A percentile compares a stretch with the other conserved stretches of the same genome.
Conservation (phyloP, 1,140 invertebrate genomes). For the Rhysida immarginata region DNA sequence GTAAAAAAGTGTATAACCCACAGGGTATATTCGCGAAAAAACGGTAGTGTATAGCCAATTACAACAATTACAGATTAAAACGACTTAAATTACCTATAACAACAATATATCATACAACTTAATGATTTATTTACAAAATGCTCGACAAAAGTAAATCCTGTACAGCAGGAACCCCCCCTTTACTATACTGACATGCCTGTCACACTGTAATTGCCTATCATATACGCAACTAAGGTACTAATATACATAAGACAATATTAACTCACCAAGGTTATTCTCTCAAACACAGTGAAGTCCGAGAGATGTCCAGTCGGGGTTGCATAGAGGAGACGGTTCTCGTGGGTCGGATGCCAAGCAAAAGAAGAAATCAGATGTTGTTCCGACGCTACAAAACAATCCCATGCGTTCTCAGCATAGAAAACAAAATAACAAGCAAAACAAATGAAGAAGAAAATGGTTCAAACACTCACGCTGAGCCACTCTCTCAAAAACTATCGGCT, state of each 20-base stretch:
- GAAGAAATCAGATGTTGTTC: constrained; percentile 37
- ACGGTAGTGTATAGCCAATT: too few species aligned
- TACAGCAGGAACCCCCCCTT: too few species aligned
- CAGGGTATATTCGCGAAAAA: too few species aligned
- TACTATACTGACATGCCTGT: too few species aligned
- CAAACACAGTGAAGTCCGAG: constrained; percentile 55
- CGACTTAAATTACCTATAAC: too few species aligned
- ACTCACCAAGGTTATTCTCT: constrained; percentile 53
- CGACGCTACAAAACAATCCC: constrained; percentile 17
- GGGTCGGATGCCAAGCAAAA: constrained; percentile 66
- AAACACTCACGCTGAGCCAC: constrained; percentile 30
- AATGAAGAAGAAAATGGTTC: background rate
- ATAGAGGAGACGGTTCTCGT: constrained; percentile 57
- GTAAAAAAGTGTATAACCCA: too few species aligned
- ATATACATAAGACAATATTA: constrained; percentile 1
- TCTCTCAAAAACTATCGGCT: constrained; percentile 56
- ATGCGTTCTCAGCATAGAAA: background rate
- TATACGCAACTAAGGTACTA: too few species aligned
- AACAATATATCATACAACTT: too few species aligned
- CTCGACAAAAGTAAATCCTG: too few species aligned
- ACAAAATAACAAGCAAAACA: background rate
- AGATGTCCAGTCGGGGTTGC: constrained; percentile 42
- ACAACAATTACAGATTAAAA: too few species aligned
- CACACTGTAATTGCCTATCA: too few species aligned
- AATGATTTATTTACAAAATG: too few species aligned